A percentile compares a stretch with the other conserved stretches of the same genome.
These are phyloP conservation scores for Microctonus aethiopoides DNA, from an alignment of 2,888 invertebrate species.

Conservation along the genomic window DNA sequence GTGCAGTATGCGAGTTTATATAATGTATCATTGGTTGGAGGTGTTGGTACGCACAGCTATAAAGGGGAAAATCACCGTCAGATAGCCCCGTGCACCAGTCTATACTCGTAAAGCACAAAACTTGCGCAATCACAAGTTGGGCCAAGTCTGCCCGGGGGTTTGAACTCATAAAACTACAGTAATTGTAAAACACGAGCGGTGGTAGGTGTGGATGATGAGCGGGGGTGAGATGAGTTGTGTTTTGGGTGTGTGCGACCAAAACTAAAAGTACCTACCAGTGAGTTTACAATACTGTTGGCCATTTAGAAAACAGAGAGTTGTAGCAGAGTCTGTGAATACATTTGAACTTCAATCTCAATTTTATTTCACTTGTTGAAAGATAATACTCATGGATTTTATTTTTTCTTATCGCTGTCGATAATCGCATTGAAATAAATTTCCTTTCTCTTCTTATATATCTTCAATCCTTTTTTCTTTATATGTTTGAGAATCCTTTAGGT, in stretches of 20 bases:
- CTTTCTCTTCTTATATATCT: background rate
- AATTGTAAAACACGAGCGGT: conserved; percentile 61
- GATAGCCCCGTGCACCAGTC: conserved; percentile 49
- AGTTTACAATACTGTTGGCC: background rate
- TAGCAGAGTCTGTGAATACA: conserved; percentile 17
- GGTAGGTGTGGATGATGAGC: conserved; percentile 39
- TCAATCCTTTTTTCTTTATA: background rate
- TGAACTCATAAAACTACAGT: conserved; percentile 64
- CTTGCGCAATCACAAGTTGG: conserved; percentile 64
- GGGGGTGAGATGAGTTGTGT: background rate
- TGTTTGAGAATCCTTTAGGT: background rate
- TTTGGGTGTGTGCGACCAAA: background rate
- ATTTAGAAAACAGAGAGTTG: background rate
- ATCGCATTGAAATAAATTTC: background rate
- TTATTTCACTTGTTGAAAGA: conserved; percentile 57
- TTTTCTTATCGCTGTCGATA: conserved; percentile 10
- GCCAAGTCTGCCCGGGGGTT: conserved; percentile 54
- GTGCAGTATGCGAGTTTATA: conserved; percentile 21
- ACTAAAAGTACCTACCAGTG: background rate
- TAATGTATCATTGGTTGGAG: conserved; percentile 26
- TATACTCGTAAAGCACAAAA: conserved; percentile 61
- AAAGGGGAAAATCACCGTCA: conserved; percentile 52
- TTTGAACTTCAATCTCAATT: conserved; percentile 44
- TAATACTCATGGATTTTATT: conserved; percentile 15
- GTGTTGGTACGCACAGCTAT: conserved; percentile 41